These are phyloP conservation scores for Oncorhynchus masou DNA, from an alignment of 2,113 vertebrate species.

Conservation along the genomic window DNA sequence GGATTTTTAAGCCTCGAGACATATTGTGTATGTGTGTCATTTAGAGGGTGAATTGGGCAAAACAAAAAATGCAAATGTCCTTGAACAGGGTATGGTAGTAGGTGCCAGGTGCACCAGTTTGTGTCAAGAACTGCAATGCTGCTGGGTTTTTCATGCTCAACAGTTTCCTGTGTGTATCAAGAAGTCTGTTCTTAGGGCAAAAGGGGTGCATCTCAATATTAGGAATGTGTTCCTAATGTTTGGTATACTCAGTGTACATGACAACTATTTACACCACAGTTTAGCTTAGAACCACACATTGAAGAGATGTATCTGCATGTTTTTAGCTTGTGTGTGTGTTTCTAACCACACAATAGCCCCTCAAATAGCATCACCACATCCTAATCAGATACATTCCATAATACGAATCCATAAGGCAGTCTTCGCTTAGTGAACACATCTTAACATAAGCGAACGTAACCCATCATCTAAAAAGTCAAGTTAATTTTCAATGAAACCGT, in stretches of 20 bases:
- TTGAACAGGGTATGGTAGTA: too few relatives aligned
- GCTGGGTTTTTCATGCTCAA: too few relatives aligned
- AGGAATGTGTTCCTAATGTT: too few relatives aligned
- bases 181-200: too few relatives aligned
- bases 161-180: too few relatives aligned
- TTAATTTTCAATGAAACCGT: constrained; percentile 43
- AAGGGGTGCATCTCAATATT: too few relatives aligned
- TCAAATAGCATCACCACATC: constrained; percentile 25
- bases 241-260: background rate
- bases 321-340: constrained; percentile 20
- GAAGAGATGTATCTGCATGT: constrained; percentile 21
- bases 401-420: constrained; percentile 17
- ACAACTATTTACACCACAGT: constrained; percentile 46
- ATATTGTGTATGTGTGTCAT: too few relatives aligned
- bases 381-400: background rate
- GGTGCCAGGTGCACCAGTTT: too few relatives aligned
- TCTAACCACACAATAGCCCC: constrained; percentile 25
- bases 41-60: too few relatives aligned
- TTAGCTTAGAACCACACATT: constrained; percentile 36
- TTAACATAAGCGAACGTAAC: constrained; percentile 42
- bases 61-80: too few relatives aligned
- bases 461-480: constrained; percentile 38
- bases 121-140: too few relatives aligned
- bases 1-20: too few relatives aligned
- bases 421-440: constrained; percentile 40